Conservation (phyloP, 2,113 vertebrate species). For the Pantherophis guttatus region DNA sequence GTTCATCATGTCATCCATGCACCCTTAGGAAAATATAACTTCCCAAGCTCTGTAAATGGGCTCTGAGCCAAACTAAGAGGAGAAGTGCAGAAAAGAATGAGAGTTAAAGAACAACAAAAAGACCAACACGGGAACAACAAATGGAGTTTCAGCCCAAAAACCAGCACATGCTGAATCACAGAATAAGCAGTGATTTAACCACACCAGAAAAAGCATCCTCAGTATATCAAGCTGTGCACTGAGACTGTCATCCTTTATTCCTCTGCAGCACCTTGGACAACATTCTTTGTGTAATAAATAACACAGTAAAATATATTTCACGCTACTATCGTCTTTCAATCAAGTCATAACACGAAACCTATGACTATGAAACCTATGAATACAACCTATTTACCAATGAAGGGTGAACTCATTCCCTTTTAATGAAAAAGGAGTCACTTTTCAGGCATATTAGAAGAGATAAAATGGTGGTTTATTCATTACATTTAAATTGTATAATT, state of each 20-base stretch:
- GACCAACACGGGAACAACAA: not conserved
- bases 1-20: not conserved
- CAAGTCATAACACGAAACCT: not conserved
- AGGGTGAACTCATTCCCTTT: not conserved
- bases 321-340: not conserved
- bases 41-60: too few relatives aligned
- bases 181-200: not conserved
- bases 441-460: constrained; percentile 17
- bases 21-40: not conserved
- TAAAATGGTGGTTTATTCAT: constrained; percentile 7
- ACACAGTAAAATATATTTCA: not conserved
- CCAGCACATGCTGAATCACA: not conserved
- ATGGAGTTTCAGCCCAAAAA: not conserved
- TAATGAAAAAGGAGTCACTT: constrained; percentile 19
- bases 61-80: not conserved
- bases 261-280: not conserved
- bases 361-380: not conserved
- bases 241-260: not conserved
- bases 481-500: constrained; percentile 6
- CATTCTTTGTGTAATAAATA: not conserved
- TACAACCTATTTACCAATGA: not conserved
- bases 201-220: not conserved
- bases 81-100: not conserved
- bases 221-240: not conserved
- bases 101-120: not conserved